phyloP scores from a whole-genome alignment of 2,888 invertebrate genomes.

The Philopedon plagiatum region DNA sequence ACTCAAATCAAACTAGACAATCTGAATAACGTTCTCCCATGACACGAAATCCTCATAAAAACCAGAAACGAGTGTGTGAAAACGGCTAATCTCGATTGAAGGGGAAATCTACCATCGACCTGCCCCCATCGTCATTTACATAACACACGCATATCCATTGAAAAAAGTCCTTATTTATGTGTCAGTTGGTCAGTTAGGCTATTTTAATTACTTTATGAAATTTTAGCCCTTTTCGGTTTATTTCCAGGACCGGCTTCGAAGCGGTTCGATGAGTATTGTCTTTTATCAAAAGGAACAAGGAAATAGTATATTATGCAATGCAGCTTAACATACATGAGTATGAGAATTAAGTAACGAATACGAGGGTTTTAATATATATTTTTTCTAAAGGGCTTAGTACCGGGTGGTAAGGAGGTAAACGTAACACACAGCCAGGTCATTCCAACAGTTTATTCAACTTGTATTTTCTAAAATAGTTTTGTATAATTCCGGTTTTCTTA shows the following conservation, averaged over 20 bases:
- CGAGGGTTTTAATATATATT: too few relatives aligned
- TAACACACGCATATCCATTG: slow-evolving; percentile 32
- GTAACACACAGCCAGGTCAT: too few relatives aligned
- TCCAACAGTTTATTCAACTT: too few relatives aligned
- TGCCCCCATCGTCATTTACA: slow-evolving; percentile 36
- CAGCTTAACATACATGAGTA: too few relatives aligned
- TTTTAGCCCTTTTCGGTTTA: neutral
- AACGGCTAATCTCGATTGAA: slow-evolving; percentile 24
- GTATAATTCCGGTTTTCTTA: too few relatives aligned
- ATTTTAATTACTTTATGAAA: slow-evolving; percentile 35
- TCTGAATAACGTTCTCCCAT: slow-evolving; percentile 17
- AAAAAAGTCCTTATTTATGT: slow-evolving; percentile 44
- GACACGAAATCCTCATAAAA: slow-evolving; percentile 5
- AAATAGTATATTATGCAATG: too few relatives aligned
- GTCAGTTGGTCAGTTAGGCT: slow-evolving; percentile 46
- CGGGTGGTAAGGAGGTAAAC: too few relatives aligned
- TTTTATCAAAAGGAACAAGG: too few relatives aligned
- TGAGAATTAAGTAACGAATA: too few relatives aligned
- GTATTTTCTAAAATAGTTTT: too few relatives aligned
- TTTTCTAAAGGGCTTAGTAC: too few relatives aligned
- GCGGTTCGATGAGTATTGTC: neutral
- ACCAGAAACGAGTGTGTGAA: slow-evolving; percentile 22
- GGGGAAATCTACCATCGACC: slow-evolving; percentile 24
- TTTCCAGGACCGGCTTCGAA: neutral
- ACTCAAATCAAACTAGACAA: neutral